phyloP scores from a whole-genome alignment of 2,888 invertebrate genomes.

The Timandra comae region DNA sequence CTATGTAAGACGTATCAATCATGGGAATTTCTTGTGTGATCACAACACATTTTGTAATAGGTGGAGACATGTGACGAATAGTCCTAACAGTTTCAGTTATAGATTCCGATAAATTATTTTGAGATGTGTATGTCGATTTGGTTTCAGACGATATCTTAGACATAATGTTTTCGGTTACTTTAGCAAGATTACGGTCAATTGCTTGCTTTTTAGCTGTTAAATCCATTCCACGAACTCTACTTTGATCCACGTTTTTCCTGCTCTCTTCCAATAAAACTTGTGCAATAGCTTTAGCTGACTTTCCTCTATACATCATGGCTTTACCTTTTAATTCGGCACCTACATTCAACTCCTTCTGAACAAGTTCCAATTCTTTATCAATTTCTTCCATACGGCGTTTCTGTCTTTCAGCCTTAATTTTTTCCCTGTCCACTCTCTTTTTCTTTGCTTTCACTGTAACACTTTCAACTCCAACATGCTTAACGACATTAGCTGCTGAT shows the following conservation, averaged over 20 bases:
- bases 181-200: slow-evolving; percentile 35
- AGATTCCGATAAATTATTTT: slow-evolving; percentile 35
- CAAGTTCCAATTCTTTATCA: slow-evolving; percentile 49
- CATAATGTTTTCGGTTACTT: slow-evolving; percentile 35
- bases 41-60: slow-evolving; percentile 46
- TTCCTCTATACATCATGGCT: slow-evolving; percentile 81
- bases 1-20: slow-evolving; percentile 74
- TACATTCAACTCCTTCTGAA: slow-evolving; percentile 62
- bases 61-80: slow-evolving; percentile 41
- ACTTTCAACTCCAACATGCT: slow-evolving; percentile 79
- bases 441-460: slow-evolving; percentile 64
- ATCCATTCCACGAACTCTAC: slow-evolving; percentile 43
- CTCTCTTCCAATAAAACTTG: slow-evolving; percentile 79
- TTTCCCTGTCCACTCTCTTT: slow-evolving; percentile 58
- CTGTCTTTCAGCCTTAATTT: slow-evolving; percentile 56
- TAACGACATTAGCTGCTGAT: slow-evolving; percentile 78
- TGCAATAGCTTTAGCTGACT: slow-evolving; percentile 85
- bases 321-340: slow-evolving; percentile 71
- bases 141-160: slow-evolving; percentile 15
- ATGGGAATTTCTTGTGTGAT: slow-evolving; percentile 52
- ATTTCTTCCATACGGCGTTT: slow-evolving; percentile 65
- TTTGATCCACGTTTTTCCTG: slow-evolving; percentile 69
- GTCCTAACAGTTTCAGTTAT: slow-evolving; percentile 45
- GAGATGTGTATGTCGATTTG: slow-evolving; percentile 25
- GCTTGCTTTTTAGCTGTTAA: slow-evolving; percentile 36